Evolutionary conservation across 1,140 invertebrate species (phyloP), one percentile per base, ranked within the genome.

Genomic region (Copidosoma floridanum): DNA sequence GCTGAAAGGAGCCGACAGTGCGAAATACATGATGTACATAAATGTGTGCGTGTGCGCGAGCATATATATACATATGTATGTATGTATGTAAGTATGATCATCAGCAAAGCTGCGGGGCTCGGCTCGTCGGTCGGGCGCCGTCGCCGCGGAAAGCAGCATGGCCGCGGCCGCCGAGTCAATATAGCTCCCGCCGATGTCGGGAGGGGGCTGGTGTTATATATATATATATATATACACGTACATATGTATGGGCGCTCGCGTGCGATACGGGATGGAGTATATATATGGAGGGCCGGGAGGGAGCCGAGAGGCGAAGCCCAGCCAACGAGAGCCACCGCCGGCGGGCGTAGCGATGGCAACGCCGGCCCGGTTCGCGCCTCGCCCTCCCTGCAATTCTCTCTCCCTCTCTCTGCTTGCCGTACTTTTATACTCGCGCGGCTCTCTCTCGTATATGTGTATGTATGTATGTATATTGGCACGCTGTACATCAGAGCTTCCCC

Each of bases 321-420:
- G 64, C 61, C n/a, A n/a, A n/a, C n/a, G n/a, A n/a, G n/a, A n/a
- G n/a, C n/a, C n/a, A n/a, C n/a, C n/a, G n/a, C n/a, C n/a, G n/a
- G n/a, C n/a, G n/a, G n/a, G n/a, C 70, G 71, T 76, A 76, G 71
- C 74, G 71, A 76, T 76, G 74, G 72, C 73, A 76, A 76, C 74
- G 63, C 41, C n/a, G n/a, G n/a, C n/a, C n/a, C n/a, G n/a, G n/a
- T n/a, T n/a, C n/a, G n/a, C 61, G 37, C 40, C 63, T 41, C 46
- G 6, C 29, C 29, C 29, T 12, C 29, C 29, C 29, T 12, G 6
- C 29, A 32, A 32, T 12, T 12, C 29, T 32, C 29, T 32, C 29
- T 12, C 29, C 12, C 29, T 8, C 29, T 32, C 29, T 32, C 29
- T 32, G 12, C 12, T 32, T 32, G 12, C 29, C 29, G 12, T 32